A percentile compares a stretch with the other conserved stretches of the same genome.
phyloP scores from a whole-genome alignment of 2,113 vertebrate genomes.

The Cephalopterus ornatus region DNA sequence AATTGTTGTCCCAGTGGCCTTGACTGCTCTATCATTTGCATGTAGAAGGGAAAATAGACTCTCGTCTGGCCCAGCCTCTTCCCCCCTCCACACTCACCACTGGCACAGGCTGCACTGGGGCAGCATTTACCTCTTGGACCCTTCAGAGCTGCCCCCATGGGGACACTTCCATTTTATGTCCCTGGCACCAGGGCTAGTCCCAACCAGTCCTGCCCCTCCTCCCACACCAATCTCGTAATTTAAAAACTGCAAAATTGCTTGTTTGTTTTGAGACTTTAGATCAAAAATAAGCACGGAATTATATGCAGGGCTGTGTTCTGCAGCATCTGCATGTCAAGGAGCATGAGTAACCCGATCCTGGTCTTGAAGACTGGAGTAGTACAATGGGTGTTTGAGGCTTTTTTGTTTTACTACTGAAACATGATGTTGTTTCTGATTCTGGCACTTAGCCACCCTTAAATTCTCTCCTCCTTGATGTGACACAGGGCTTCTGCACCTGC shows the following conservation, averaged over 20 bases:
- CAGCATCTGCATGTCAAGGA: background rate
- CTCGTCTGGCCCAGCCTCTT: too few relatives aligned
- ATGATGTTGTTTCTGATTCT: background rate
- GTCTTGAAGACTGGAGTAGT: background rate
- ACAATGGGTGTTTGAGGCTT: background rate
- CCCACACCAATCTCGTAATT: rapidly evolving
- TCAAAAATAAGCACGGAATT: background rate
- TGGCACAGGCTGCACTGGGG: too few relatives aligned
- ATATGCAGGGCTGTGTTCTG: background rate
- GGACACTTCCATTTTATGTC: too few relatives aligned
- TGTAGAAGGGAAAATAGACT: background rate
- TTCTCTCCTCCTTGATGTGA: background rate
- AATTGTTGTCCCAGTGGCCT: background rate
- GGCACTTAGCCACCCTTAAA: background rate
- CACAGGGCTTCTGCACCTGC: background rate
- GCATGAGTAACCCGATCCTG: background rate
- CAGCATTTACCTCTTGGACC: too few relatives aligned
- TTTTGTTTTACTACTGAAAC: background rate
- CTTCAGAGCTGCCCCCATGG: too few relatives aligned
- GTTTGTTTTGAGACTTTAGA: background rate
- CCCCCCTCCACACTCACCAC: too few relatives aligned
- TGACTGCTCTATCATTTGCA: background rate
- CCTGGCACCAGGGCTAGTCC: too few relatives aligned
- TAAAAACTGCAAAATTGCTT: background rate
- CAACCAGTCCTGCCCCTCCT: too few relatives aligned